These are phyloP conservation scores for Lydus trimaculatus DNA, from an alignment of 2,888 invertebrate genomes.

Conservation along the genomic window DNA sequence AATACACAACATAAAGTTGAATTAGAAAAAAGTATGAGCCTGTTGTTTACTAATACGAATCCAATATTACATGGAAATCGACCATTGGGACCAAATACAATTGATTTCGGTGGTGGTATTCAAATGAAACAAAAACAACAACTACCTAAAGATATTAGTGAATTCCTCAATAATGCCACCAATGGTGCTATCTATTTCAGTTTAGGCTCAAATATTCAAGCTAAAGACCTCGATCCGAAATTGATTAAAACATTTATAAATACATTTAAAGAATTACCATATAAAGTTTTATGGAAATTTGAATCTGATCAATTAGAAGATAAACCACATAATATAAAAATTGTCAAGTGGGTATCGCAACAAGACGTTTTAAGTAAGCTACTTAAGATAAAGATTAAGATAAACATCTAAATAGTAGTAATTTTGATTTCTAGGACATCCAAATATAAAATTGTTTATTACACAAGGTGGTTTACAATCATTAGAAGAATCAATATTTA, in stretches of 20 bases:
- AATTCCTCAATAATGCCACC: conserved; percentile 31
- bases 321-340: conserved; percentile 38
- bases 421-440: conserved; percentile 16
- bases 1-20: conserved; percentile 40
- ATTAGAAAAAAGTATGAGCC: conserved; percentile 41
- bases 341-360: conserved; percentile 42
- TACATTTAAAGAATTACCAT: conserved; percentile 36
- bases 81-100: conserved; percentile 44
- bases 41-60: conserved; percentile 47
- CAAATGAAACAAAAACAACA: conserved; percentile 34
- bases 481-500: conserved; percentile 55
- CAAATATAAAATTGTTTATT: conserved; percentile 27
- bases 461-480: conserved; percentile 52
- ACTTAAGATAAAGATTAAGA: not conserved
- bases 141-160: conserved; percentile 27
- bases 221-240: conserved; percentile 24
- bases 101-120: conserved; percentile 42
- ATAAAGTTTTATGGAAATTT: conserved; percentile 44
- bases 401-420: not conserved
- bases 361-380: conserved; percentile 40
- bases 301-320: conserved; percentile 31
- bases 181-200: conserved; percentile 43
- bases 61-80: conserved; percentile 42
- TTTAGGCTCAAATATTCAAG: conserved; percentile 39
- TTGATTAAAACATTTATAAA: conserved; percentile 26